These are phyloP conservation scores for Gymnogyps californianus DNA, from an alignment of 2,113 vertebrate species.

Conservation along the genomic window DNA sequence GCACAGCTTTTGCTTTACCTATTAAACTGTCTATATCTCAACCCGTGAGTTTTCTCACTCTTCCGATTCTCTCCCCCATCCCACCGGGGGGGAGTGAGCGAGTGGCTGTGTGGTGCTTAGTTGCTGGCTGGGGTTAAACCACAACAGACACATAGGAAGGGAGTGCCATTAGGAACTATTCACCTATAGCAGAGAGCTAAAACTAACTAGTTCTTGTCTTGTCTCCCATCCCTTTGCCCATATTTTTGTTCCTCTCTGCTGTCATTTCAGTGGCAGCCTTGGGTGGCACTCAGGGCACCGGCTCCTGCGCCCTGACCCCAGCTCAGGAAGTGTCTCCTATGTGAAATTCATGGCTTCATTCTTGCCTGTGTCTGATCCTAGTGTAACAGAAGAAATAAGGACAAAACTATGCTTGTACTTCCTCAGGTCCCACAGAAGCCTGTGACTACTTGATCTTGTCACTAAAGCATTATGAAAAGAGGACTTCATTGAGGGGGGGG, in stretches of 20 bases:
- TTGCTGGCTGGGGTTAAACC: no score
- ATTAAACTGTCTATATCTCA: no score
- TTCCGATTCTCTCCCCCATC: no score
- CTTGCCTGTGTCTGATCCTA: not conserved
- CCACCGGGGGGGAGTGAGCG: no score
- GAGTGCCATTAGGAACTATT: not conserved
- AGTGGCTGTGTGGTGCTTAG: no score
- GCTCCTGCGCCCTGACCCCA: not conserved
- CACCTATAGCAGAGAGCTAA: not conserved
- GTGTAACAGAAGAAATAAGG: not conserved
- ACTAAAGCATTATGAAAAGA: not conserved
- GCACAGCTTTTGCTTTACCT: no score
- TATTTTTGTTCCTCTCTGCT: not conserved
- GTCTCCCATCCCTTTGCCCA: not conserved
- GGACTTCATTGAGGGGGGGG: not conserved
- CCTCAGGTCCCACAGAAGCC: not conserved
- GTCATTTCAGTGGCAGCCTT: not conserved
- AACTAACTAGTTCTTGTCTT: not conserved
- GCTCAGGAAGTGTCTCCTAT: not conserved
- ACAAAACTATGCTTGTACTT: not conserved
- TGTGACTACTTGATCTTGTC: not conserved
- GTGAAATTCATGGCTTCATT: not conserved
- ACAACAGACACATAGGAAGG: not conserved
- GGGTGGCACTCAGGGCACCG: not conserved
- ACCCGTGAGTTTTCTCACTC: no score